Base-by-base conservation (phyloP, 2,797 vertebrate genomes). In the Amniataba percoides region DNA sequence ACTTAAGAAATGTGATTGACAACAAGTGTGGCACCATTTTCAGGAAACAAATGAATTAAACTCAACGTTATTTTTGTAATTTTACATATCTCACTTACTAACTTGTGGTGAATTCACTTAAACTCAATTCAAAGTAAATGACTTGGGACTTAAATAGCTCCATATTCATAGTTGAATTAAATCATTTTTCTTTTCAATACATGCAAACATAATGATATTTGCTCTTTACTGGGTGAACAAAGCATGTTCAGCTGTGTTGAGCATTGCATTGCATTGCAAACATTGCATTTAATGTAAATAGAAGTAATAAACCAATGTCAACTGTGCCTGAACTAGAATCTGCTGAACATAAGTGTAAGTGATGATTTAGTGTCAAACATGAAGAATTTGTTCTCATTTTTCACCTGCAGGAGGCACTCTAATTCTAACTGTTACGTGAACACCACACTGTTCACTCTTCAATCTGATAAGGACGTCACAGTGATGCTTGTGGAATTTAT, bases 331-430 rank as follows among this genome's bases (percentile, higher is more conserved):
- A 36, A 49, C 31, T 51, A n/a, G 27, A 62, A 18, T 45, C 64
- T 43, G 18, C 21, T 23, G 21, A 53, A 27, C 21, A 4, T 1
- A 21, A 4, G 7, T 25, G 18, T 5, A 14, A 42, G n/a, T 57
- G 18, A 48, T 23, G 3, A n/a, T 55, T 40, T 55, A 12, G 23
- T 59, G 67, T 40, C 13, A 61, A 43, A 42, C 42, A 12, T 49
- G 39, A 34, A 40, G 7, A 40, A 15, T 34, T 49, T 56, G 34
- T 25, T 71, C 19, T 72, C 56, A 3, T 48, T 42, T 77, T 61
- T 74, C 46, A 56, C 88, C 92, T 78, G 73, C 78, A 90, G 90
- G 66, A 67, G 89, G 84, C 71, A 27, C 80, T 84, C 49, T 74
- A 71, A 66, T 59, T 58, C 76, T 65, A 48, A 59, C n/a, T 67